Evolutionary conservation across 2,113 vertebrate genomes (phyloP).

Genomic region (Rallus limicola): DNA sequence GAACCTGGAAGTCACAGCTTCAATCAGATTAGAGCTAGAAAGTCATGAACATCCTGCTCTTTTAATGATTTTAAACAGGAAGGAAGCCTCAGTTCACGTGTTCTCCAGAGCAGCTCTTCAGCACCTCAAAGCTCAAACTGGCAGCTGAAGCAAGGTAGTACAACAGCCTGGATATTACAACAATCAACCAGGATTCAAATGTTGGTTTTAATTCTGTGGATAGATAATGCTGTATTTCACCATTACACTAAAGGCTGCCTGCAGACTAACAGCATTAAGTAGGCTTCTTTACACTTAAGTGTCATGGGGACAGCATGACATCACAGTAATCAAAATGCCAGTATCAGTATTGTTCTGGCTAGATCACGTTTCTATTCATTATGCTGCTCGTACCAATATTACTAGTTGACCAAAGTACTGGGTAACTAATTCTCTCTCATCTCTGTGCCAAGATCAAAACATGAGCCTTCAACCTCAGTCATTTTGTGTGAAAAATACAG

Average conservation of each 20-base stretch:
- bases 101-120: neutral
- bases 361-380: neutral
- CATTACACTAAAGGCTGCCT: neutral
- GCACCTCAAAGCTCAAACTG: neutral
- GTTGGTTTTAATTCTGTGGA: neutral
- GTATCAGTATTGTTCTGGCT: neutral
- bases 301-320: neutral
- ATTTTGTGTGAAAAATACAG: neutral
- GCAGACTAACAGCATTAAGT: neutral
- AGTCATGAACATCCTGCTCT: constrained; percentile 8
- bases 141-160: neutral
- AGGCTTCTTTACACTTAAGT: neutral
- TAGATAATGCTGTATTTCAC: neutral
- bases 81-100: neutral
- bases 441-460: neutral
- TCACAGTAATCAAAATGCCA: neutral
- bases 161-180: neutral
- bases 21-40: neutral
- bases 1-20: constrained; percentile 10
- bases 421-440: neutral
- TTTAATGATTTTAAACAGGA: constrained; percentile 2
- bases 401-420: neutral
- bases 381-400: neutral
- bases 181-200: neutral
- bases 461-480: neutral